These are phyloP conservation scores for Mamestra brassicae DNA, from an alignment of 2,888 invertebrate genomes.

Conservation along the genomic window DNA sequence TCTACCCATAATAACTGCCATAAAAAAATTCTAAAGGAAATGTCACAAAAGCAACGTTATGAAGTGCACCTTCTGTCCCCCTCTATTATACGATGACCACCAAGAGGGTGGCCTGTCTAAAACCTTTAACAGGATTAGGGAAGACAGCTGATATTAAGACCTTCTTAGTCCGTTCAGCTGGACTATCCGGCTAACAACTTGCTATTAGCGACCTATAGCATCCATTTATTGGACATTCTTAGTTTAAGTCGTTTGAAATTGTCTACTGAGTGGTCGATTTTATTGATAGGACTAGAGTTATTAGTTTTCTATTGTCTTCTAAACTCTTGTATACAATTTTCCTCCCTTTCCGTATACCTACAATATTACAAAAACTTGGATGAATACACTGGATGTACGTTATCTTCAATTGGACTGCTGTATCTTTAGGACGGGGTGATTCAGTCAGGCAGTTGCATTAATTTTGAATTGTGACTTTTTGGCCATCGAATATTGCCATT, in stretches of 20 bases:
- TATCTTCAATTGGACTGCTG: no score
- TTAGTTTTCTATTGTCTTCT: no score
- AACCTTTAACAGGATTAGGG: slow-evolving; percentile 58
- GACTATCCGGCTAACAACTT: slow-evolving; percentile 28
- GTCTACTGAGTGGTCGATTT: background rate
- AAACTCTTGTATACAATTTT: no score
- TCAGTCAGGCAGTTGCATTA: no score
- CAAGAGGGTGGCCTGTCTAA: slow-evolving; percentile 42
- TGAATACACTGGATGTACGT: no score
- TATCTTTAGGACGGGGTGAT: no score
- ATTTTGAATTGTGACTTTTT: no score
- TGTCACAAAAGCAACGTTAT: background rate
- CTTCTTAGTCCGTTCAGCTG: slow-evolving; percentile 48
- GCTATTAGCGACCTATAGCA: slow-evolving; percentile 4
- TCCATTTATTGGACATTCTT: slow-evolving; percentile 2
- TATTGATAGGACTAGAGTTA: no score
- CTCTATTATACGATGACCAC: background rate
- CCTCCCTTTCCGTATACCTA: no score
- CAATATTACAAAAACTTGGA: no score
- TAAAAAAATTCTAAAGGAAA: background rate
- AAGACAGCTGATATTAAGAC: slow-evolving; percentile 59
- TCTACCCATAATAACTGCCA: background rate
- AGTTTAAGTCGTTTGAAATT: background rate
- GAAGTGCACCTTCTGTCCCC: slow-evolving; percentile 23
- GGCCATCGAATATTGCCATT: no score